These are phyloP conservation scores for Euglossa dilemma DNA, from an alignment of 1,140 invertebrate genomes.

Conservation along the genomic window DNA sequence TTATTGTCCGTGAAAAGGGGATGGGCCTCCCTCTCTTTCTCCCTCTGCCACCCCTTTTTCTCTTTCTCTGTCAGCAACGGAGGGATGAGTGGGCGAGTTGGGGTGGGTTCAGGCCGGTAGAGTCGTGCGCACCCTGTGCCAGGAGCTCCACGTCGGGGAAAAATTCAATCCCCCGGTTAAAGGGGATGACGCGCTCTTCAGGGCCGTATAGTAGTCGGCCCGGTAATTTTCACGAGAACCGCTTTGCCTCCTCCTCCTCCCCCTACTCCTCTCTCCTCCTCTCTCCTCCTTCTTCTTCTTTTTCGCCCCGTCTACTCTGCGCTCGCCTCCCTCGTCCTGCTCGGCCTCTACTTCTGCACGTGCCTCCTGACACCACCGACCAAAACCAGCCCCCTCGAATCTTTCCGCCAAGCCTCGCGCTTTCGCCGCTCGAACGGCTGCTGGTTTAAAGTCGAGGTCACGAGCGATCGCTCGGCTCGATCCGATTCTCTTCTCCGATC, in stretches of 20 bases:
- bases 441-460: slow-evolving; percentile 4
- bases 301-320: not conserved
- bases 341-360: slow-evolving; percentile 11
- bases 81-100: slow-evolving; percentile 50
- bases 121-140: slow-evolving; percentile 75
- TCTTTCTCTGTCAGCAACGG: slow-evolving; percentile 43
- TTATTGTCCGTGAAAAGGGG: slow-evolving; percentile 73
- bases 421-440: not conserved
- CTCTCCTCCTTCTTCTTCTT: not conserved
- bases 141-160: slow-evolving; percentile 76
- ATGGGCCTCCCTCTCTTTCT: slow-evolving; percentile 16
- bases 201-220: slow-evolving; percentile 57
- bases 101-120: slow-evolving; percentile 54
- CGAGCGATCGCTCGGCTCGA: not conserved
- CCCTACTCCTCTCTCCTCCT: not conserved
- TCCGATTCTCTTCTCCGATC: not conserved
- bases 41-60: slow-evolving; percentile 34
- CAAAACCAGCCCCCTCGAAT: slow-evolving; percentile 8
- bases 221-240: slow-evolving; percentile 62
- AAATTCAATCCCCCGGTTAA: slow-evolving; percentile 82
- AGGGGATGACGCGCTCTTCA: slow-evolving; percentile 77
- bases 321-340: not conserved
- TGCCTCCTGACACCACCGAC: slow-evolving; percentile 12
- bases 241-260: slow-evolving; percentile 6
- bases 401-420: not conserved